Percentiles rank a stretch among this genome's conserved stretches.
These are phyloP conservation scores for Ormyrus rosae DNA, from an alignment of 2,888 invertebrate genomes.

Conservation along the genomic window DNA sequence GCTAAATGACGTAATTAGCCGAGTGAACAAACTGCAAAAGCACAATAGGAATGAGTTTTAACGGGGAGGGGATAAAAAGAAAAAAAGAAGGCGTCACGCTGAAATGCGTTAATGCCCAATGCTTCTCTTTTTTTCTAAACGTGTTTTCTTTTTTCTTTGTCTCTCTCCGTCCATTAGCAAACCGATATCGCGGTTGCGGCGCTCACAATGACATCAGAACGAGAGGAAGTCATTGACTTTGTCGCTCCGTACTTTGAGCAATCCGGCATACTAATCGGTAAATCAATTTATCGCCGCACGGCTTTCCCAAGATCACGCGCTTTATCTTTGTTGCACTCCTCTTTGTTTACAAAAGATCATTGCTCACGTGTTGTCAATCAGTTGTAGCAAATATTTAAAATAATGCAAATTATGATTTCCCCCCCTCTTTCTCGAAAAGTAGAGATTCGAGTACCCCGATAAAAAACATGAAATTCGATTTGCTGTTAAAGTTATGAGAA, in stretches of 20 bases:
- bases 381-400: neutral
- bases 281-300: constrained; percentile 46
- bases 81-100: too few relatives aligned
- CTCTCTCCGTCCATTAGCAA: constrained; percentile 77
- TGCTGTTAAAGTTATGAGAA: constrained; percentile 83
- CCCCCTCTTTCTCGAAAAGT: too few relatives aligned
- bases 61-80: too few relatives aligned
- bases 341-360: too few relatives aligned
- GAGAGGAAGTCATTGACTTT: constrained; percentile 93
- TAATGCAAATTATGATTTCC: too few relatives aligned
- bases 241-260: constrained; percentile 94
- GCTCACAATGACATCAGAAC: constrained; percentile 92
- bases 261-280: constrained; percentile 93
- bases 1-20: too few relatives aligned
- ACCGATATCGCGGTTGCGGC: constrained; percentile 90
- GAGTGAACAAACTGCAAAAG: too few relatives aligned
- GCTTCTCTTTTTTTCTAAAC: constrained; percentile 10
- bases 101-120: neutral
- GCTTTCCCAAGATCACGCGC: neutral
- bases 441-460: too few relatives aligned
- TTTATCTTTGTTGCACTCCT: too few relatives aligned
- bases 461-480: neutral
- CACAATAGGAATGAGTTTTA: too few relatives aligned
- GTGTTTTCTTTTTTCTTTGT: constrained; percentile 41
- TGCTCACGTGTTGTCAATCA: too few relatives aligned